phyloP scores from a whole-genome alignment of 2,113 vertebrate species.

The Mormoops blainvillei region DNA sequence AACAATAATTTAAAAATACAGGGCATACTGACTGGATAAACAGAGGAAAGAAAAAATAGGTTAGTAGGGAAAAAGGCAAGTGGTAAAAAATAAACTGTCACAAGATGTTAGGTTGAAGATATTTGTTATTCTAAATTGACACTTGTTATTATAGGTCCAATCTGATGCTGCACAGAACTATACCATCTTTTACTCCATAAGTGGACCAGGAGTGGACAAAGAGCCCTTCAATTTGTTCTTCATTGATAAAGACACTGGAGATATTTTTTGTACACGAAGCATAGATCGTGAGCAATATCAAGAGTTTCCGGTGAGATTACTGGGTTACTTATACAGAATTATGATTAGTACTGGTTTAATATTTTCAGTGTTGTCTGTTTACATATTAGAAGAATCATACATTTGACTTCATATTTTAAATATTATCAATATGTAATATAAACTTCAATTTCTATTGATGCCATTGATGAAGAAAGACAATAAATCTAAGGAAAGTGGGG shows the following conservation, averaged over 20 bases:
- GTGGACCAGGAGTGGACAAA: slow-evolving; percentile 82
- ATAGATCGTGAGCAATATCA: slow-evolving; percentile 89
- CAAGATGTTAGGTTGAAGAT: neutral
- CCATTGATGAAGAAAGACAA: neutral
- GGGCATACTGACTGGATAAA: neutral
- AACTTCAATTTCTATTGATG: neutral
- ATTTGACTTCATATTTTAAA: neutral
- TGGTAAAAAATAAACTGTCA: neutral
- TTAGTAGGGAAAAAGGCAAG: neutral
- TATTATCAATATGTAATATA: neutral
- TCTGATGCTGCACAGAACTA: slow-evolving; percentile 82
- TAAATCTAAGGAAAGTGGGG: neutral
- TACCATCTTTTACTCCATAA: slow-evolving; percentile 83
- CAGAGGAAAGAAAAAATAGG: neutral
- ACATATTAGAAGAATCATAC: neutral
- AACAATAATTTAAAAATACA: neutral
- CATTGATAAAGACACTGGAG: slow-evolving; percentile 79
- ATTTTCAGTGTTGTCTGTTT: neutral
- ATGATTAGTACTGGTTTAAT: neutral
- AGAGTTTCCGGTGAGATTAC: slow-evolving; percentile 79
- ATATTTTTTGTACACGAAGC: slow-evolving; percentile 77
- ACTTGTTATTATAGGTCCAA: slow-evolving; percentile 80
- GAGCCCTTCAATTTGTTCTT: slow-evolving; percentile 82
- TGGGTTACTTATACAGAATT: slow-evolving; percentile 26
- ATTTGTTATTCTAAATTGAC: neutral